Percentiles rank a stretch among this genome's conserved stretches.
These are phyloP conservation scores for Aquatica leii DNA, from an alignment of 2,888 invertebrate genomes.

Conservation along the genomic window DNA sequence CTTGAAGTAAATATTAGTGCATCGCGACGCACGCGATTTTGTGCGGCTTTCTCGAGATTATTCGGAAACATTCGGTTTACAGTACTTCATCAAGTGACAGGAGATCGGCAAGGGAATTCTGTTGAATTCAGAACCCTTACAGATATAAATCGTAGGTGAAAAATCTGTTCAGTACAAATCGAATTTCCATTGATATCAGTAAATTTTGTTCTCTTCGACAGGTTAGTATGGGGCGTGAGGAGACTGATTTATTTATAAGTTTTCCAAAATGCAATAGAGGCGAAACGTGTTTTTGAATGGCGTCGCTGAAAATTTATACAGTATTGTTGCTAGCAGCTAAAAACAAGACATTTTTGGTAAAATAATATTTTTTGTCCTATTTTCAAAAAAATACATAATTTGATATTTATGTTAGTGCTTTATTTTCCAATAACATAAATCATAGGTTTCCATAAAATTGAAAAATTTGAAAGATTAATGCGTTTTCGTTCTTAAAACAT, in stretches of 20 bases:
- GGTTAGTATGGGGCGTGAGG: conserved; percentile 32
- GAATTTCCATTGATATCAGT: conserved; percentile 57
- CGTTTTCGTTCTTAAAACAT: no score
- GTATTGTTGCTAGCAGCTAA: background rate
- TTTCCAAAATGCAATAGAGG: conserved; percentile 34
- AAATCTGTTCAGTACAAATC: conserved; percentile 56
- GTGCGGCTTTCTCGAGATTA: conserved; percentile 40
- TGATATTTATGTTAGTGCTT: background rate
- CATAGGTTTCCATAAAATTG: no score
- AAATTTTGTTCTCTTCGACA: conserved; percentile 48
- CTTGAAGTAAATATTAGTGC: conserved; percentile 57
- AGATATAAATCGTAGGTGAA: conserved; percentile 54
- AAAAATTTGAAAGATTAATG: no score
- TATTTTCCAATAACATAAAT: background rate
- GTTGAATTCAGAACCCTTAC: conserved; percentile 48
- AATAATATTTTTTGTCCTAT: background rate
- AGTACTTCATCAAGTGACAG: conserved; percentile 52
- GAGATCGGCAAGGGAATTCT: conserved; percentile 52
- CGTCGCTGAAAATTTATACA: conserved; percentile 16
- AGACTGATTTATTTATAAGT: conserved; percentile 40
- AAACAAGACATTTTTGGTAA: background rate
- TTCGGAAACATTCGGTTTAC: conserved; percentile 36
- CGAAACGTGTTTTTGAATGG: conserved; percentile 23
- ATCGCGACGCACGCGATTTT: conserved; percentile 53
- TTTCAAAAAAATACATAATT: conserved; percentile 1